phyloP scores from a whole-genome alignment of 2,113 vertebrate genomes.

The Puma concolor region DNA sequence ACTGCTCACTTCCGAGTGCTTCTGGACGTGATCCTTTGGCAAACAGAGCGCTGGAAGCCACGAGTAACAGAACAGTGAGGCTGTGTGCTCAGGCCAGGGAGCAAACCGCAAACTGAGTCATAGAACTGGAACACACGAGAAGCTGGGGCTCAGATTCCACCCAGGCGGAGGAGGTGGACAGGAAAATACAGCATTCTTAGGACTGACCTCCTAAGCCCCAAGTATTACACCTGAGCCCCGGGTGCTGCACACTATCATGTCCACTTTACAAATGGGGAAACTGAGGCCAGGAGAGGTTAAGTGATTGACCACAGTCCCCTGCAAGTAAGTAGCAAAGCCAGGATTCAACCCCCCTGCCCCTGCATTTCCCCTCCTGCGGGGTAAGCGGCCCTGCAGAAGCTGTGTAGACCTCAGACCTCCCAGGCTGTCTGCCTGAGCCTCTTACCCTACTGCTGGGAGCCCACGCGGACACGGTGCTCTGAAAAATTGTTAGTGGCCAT shows the following conservation, averaged over 20 bases:
- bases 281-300: background rate
- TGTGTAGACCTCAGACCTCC: background rate
- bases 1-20: background rate
- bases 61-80: background rate
- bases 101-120: background rate
- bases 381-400: background rate
- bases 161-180: background rate
- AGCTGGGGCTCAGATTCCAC: background rate
- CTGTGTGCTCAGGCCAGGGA: background rate
- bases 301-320: background rate
- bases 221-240: background rate
- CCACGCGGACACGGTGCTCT: accelerated
- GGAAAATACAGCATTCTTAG: background rate
- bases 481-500: background rate
- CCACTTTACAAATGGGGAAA: background rate
- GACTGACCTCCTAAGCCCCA: background rate
- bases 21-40: background rate
- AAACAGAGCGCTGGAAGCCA: background rate
- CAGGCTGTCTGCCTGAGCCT: background rate
- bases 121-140: background rate
- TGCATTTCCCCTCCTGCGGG: background rate
- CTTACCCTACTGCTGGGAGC: background rate
- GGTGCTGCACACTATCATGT: background rate
- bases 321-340: background rate
- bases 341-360: background rate